Evolutionary conservation across 2,113 vertebrate species (phyloP), one percentile per base, ranked within the genome.

Genomic region (Apteryx mantelli): DNA sequence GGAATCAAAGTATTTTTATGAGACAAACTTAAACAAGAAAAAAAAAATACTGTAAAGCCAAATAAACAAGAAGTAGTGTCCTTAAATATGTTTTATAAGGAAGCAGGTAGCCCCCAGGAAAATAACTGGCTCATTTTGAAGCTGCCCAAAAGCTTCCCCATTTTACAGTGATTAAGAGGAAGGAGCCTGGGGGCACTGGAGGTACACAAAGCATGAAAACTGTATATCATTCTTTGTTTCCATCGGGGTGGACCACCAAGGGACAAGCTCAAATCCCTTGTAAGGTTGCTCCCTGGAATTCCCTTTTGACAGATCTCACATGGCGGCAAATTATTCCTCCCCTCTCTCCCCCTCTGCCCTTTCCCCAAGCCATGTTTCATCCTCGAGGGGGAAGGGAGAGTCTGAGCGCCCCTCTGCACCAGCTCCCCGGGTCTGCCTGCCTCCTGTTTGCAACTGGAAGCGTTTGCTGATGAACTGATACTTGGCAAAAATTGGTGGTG

Each of bases 381-480:
- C 91, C 92, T 89, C 1, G 1, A 73, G 81, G 64, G 64, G 74
- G 42, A 93, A 91, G 78, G 87, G 92, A 95, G 91, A 97, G 93
- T 95, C 92, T 50, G 52, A 85, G 93, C 95, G 90, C 89, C 88
- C 88, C 44, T 94, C 77, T 95, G 78, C 86, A 90, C 87, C 94
- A 81, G 61, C 82, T 92, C 73, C 60, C 86, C 2, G 2, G 55
- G 74, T 88, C 65, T 9, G 65, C 95, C 95, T 84, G 46, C 75
- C 96, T 97, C 46, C 87, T 63, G 89, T 55, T 90, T 4, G 0
- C 80, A 55, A 94, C 88, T 91, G 95, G 93, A 96, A 96, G 80
- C 82, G 84, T 97, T 98, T 97, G 85, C 85, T 97, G 96, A 92
- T 96, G 93, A 98, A 94, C 95, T 97, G 97, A 97, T 96, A 95